These are phyloP conservation scores for Argyrosomus japonicus DNA, from an alignment of 2,113 vertebrate species.

Conservation along the genomic window DNA sequence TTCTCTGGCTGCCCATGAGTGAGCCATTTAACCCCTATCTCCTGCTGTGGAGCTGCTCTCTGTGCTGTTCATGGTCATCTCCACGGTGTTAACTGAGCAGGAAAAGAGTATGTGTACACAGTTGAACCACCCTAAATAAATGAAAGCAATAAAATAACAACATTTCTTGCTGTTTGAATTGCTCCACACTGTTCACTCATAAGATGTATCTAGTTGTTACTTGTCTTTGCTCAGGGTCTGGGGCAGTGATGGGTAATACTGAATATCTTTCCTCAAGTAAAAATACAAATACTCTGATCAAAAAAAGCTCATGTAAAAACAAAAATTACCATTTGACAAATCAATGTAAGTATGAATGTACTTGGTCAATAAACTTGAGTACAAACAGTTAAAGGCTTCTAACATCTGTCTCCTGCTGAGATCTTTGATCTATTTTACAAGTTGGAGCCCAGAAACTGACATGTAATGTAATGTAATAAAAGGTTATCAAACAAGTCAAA, in stretches of 20 bases:
- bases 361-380: too few relatives aligned
- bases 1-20: conserved; percentile 24
- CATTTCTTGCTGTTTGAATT: background rate
- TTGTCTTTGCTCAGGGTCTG: background rate
- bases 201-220: background rate
- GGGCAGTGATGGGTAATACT: background rate
- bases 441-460: too few relatives aligned
- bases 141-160: background rate
- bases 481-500: too few relatives aligned
- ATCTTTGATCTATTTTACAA: too few relatives aligned
- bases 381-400: too few relatives aligned
- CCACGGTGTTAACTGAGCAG: conserved; percentile 20
- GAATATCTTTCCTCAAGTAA: too few relatives aligned
- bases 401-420: too few relatives aligned
- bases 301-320: too few relatives aligned
- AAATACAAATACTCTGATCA: too few relatives aligned
- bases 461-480: too few relatives aligned
- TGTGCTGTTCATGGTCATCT: conserved; percentile 42
- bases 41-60: conserved; percentile 27
- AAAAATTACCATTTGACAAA: too few relatives aligned
- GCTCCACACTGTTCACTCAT: background rate
- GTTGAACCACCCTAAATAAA: background rate
- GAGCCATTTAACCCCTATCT: conserved; percentile 42
- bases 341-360: too few relatives aligned
- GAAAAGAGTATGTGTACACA: background rate